Base-by-base conservation (phyloP, 2,113 vertebrate species). In the Tenebrosternarchus preto region DNA sequence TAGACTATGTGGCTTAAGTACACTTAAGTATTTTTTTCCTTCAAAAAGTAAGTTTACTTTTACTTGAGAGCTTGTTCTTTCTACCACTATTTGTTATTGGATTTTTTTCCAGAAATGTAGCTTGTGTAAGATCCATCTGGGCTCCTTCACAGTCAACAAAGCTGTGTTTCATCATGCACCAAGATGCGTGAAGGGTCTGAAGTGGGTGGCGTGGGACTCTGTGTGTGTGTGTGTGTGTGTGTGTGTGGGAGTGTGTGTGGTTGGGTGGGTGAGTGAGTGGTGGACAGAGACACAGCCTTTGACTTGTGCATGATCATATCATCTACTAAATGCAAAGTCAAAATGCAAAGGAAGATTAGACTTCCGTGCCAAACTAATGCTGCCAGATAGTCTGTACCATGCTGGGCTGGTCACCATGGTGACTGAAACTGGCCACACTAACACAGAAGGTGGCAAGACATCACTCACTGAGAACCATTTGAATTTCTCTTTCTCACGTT, bases 91-190 rank as follows among this genome's bases (percentile, higher is more conserved):
- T 74, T 24, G 68, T 76, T 78, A 81, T 67, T 36, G 24, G 72
- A 31, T 22, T 77, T 53, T 22, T 74, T 55, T 56, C 20, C 24
- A 22, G 67, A 55, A 56, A 8, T 74, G 70, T 29, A 59, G 50
- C 79, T 84, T 84, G 83, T 79, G 80, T 82, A 76, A 84, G 80
- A 64, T 79, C 80, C 83, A 84, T 82, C 83, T 84, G 83, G 12
- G 66, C 80, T 72, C 20, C 39, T 76, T 82, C 81, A 67, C 69
- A 72, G 31, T 64, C 67, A 82, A 73, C 75, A 73, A 72, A 77
- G 39, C 46, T 63, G 24, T 33, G 8, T 55, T 71, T 73, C 72
- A 59, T 80, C n/a, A 5, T 73, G 29, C 76, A 79, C 61, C 55
- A 80, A 70, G 25, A 75, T 59, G 64, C 36, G 36, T 77, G 73